Conservation (phyloP, 2,888 invertebrate species). For the Agapostemon virescens region DNA sequence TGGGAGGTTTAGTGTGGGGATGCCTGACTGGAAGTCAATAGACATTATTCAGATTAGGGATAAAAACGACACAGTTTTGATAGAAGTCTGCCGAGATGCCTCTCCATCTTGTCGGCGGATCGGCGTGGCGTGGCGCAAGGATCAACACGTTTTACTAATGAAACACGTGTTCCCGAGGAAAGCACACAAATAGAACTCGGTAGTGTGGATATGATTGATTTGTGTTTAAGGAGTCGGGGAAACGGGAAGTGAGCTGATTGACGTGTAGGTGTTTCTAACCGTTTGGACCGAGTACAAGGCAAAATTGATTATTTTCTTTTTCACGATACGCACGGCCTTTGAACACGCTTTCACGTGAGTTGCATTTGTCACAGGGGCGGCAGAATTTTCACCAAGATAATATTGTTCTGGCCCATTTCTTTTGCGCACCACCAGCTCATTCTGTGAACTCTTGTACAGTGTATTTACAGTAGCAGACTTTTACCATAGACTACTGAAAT, state of each 20-base stretch:
- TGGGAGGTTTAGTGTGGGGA: no score
- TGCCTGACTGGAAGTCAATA: not conserved
- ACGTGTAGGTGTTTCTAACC: slow-evolving; percentile 39
- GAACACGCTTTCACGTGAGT: not conserved
- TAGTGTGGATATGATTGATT: slow-evolving; percentile 59
- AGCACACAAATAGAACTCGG: slow-evolving; percentile 47
- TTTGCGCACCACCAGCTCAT: no score
- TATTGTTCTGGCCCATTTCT: slow-evolving; percentile 1
- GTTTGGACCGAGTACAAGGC: slow-evolving; percentile 4
- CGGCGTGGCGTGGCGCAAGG: slow-evolving; percentile 10
- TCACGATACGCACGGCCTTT: slow-evolving; percentile 30
- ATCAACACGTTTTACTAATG: slow-evolving; percentile 40
- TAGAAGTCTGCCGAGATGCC: not conserved
- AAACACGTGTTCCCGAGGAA: slow-evolving; percentile 47
- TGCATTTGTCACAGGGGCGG: slow-evolving; percentile 7
- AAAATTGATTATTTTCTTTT: slow-evolving; percentile 55
- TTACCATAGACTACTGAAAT: not conserved
- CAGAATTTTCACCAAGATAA: not conserved
- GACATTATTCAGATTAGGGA: no score
- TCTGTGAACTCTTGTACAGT: not conserved
- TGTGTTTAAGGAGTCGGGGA: slow-evolving; percentile 65
- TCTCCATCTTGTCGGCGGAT: not conserved
- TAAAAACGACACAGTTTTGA: not conserved
- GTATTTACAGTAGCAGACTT: not conserved
- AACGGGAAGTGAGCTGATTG: slow-evolving; percentile 49